Base-by-base conservation (phyloP, 2,888 invertebrate genomes). In the Fabriciana adippe region DNA sequence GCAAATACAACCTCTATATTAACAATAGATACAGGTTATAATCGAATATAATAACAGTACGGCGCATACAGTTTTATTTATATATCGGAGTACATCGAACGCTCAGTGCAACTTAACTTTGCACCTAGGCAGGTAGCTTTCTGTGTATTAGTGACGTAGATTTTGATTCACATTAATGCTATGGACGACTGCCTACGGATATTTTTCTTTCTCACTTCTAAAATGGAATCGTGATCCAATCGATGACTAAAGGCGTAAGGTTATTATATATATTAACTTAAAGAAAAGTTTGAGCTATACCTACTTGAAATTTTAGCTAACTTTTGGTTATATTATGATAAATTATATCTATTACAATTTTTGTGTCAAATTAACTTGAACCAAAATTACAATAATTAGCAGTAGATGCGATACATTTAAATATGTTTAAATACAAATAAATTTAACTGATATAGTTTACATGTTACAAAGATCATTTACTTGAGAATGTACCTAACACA, bases 181-280 rank as follows among this genome's bases (percentile, higher is more conserved):
- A 59, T 53, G 54, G 72, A 55, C 64, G 69, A 41, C 65, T 69
- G 70, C 73, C 74, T 69, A 77, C 81, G 75, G 77, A 77, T 78
- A 18, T 56, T 55, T 82, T 80, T 76, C 72, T 70, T 16, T 65
- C 70, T 76, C 71, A 71, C 74, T 70, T 79, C 75, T 79, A 81
- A n/a, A 81, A 83, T 81, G 73, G 79, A 84, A 80, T 78, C 78
- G 81, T 84, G 87, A 83, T 81, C 76, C 76, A 83, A 83, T 78
- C 81, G 79, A 74, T 75, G 79, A 76, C 74, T 69, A 69, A 67
- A 68, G 6, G 21, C 5, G 55, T 65, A 59, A 53, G 57, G n/a
- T 47, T 59, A 31, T 66, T 35, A 41, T 35, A 55, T 48, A 41
- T 53, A 59, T 50, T 15, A 64, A 11, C 5, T 35, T 50, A 13